Evolutionary conservation across 1,140 invertebrate genomes (phyloP), one percentile per base, ranked within the genome.

Genomic region (Rhyzopertha dominica): DNA sequence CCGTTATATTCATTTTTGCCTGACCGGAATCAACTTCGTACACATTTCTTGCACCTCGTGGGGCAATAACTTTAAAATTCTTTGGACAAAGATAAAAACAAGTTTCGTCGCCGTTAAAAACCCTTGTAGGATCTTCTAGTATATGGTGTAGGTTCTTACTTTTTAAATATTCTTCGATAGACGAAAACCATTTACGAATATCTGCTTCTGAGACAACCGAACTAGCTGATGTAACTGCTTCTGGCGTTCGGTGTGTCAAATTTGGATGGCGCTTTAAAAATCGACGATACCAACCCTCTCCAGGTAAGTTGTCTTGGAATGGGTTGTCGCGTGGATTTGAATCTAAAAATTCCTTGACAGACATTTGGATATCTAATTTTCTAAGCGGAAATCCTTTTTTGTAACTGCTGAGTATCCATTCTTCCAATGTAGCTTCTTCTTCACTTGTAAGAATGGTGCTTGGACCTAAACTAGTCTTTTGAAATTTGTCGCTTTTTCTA

Each of bases 81-180:
- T 61, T 54, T 14, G 53, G 60, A 35, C 41, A 51, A n/a, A 65
- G 23, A 24, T 47, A 30, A 41, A 67, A 55, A 24, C 49, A 49
- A 20, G 56, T 67, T 47, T 68, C 65, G 34, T 67, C 63, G 10
- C 43, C 44, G 37, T 68, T 65, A 26, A 60, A 56, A 12, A 65
- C 56, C 9, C 59, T 28, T 16, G 41, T 39, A 7, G 54, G 49
- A 36, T 60, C 47, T 18, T 46, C 12, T 17, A 68, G 38, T 46
- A 66, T 53, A 40, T 59, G 51, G 10, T 26, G 14, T 38, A 37
- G 51, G 23, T 51, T 46, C 43, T 58, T 46, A 12, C 52, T 43
- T 20, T 49, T 23, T 10, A 63, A 52, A 53, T 62, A 60, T 18
- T 28, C n/a, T 41, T 57, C 34, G n/a, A 69, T 52, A 20, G 59